Evolutionary conservation across 1,140 invertebrate species (phyloP), one percentile per base, ranked within the genome.

Genomic region (Diabrotica virgifera): DNA sequence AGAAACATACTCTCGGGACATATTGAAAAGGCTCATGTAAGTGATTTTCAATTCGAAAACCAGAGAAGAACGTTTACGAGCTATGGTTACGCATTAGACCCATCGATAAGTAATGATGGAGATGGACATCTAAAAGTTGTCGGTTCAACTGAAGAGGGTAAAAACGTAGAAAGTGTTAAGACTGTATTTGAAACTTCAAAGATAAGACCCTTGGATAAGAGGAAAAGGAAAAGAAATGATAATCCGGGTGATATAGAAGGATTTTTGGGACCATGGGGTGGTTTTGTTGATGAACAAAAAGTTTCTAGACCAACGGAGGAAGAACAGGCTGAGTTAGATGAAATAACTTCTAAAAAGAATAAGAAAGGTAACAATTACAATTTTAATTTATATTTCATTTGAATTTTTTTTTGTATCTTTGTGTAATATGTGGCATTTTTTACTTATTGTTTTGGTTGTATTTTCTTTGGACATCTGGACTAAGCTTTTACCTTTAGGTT

Each of bases 31-130:
- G 94, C 96, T 5, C 93, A 98, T 80, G 88, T 99, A 36, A 98
- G 90, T 82, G 92, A 95, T 73, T 99, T 99, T 81, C 93, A 98
- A 72, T 99, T 99, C 87, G 97, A 99, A 81, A 96, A 94, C 78
- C 96, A 99, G 77, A 85, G 97, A 67, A 84, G 95, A 76, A 99
- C 96, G 9, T 99, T 99, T 80, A 84, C 88, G 37, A 95, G 92
- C 76, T 97, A 93, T 82, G 95, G 96, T n/a, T 97, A 96, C 85
- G 96, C 96, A 4, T 77, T 97, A 56, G 95, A 98, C 85, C 96
- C 96, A 0, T 92, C 94, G 5, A 89, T 94, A 7, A 92, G 93
- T 75, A 83, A 82, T 36, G 82, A 83, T 59, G 86, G 86, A 73
- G 82, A 83, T 59, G 86, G 86, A 73, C 83, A 85, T 5, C 84